Base-by-base conservation (phyloP, 1,140 invertebrate genomes). In the Diachasmimorpha longicaudata region DNA sequence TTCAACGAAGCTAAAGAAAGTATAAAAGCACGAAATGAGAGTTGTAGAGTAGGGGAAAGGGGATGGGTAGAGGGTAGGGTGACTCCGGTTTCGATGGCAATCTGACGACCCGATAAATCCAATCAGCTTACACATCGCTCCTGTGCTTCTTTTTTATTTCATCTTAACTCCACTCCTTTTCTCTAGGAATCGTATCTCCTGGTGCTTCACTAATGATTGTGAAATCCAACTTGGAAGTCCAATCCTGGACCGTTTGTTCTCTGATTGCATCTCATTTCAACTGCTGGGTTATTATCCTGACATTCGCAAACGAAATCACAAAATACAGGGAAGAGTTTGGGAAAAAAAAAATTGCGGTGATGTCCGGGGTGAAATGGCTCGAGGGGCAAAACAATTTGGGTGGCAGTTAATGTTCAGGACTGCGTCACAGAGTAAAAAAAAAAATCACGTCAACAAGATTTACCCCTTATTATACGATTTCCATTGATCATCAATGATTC, bases 61-160 rank as follows among this genome's bases (percentile, higher is more conserved):
- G 39, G 39, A 42, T 4, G 39, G 39, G 11, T 4, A 31, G 46
- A 74, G 16, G 39, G 21, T 16, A 44, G 31, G 14, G 46, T 13
- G n/a, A n/a, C n/a, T 69, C 36, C 11, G 63, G 42, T 42, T 44
- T 31, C 46, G 63, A 74, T 66, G 55, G 73, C 68, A 72, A 78
- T 86, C 80, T 81, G 81, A 77, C 77, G 82, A 84, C 82, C 85
- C 84, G 84, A 85, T 86, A 86, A 87, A 86, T 86, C 82, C 84
- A 86, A 87, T 86, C 86, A 85, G 83, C 84, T 83, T 81, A 85
- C 82, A 85, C 84, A 83, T 86, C 85, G 84, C 79, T 63, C 84
- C 81, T 44, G 37, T n/a, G 4, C 19, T 37, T 70, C 19, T 55
- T 46, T 68, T 13, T 23, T 44, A 36, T 63, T 36, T 37, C 48